Base-by-base conservation (phyloP, 2,797 vertebrate species). In the Rachycentron canadum region DNA sequence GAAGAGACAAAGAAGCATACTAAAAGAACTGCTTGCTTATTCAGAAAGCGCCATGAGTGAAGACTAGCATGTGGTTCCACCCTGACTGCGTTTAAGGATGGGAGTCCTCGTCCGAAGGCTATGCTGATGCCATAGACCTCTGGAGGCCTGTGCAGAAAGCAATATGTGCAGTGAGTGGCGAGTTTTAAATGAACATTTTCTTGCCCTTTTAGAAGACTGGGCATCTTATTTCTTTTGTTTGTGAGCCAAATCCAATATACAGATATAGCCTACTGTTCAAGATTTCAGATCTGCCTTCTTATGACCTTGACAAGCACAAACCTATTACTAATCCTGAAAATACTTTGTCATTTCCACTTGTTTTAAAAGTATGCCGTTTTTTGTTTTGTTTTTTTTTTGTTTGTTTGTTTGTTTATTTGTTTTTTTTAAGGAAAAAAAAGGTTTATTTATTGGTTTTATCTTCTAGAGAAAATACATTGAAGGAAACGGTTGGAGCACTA, bases 241-340 rank as follows among this genome's bases (percentile, higher is more conserved):
- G 92, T 95, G 94, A 96, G 95, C 95, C 95, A 95, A 96, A 96
- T 95, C 92, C 93, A 93, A 92, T 93, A 94, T 90, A 91, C 87
- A 90, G 76, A 88, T 91, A 93, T 91, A 93, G 91, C 91, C 92
- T 94, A 93, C 94, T 95, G 94, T 95, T 93, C 88, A 93, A 93
- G 87, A 94, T 93, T 94, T 94, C 93, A 95, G 93, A 95, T 95
- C 93, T 96, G 95, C 95, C 95, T 96, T 96, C 93, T 94, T 91
- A 95, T 94, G 94, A 96, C 93, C 93, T 94, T 95, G 94, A 96
- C 94, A 96, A 96, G 95, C 95, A 96, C 95, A 96, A 96, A 95
- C 92, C 92, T 95, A 92, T 94, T 94, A 94, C 89, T 95, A 93
- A 94, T 90, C 90, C 92, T 94, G 81, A 92, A 89, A 91, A 93